These are phyloP conservation scores for Xyliphius kryptos DNA, from an alignment of 2,113 vertebrate species.

Conservation along the genomic window DNA sequence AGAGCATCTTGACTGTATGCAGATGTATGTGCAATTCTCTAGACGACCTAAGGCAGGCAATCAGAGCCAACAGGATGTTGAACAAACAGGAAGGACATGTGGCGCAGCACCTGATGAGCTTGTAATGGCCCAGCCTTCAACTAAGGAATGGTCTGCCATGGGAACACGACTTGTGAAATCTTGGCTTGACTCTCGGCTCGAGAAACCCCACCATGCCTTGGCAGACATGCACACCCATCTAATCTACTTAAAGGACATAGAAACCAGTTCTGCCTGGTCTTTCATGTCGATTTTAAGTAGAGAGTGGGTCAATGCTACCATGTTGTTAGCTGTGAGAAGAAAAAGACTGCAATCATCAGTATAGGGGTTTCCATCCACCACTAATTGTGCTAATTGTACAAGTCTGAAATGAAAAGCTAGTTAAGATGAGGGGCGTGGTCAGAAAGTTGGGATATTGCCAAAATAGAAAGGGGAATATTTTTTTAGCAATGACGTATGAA, in stretches of 20 bases:
- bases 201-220: slow-evolving; percentile 19
- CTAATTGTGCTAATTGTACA: too few relatives aligned
- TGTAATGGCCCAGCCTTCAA: slow-evolving; percentile 3
- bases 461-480: too few relatives aligned
- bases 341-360: slow-evolving; percentile 6
- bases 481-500: too few relatives aligned
- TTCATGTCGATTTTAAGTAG: not conserved
- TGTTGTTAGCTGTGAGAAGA: not conserved
- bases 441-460: too few relatives aligned
- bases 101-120: slow-evolving; percentile 21
- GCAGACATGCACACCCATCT: slow-evolving; percentile 26
- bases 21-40: slow-evolving; percentile 13
- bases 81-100: slow-evolving; percentile 27
- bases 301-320: not conserved
- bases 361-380: too few relatives aligned
- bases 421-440: too few relatives aligned
- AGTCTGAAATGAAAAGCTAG: too few relatives aligned
- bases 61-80: slow-evolving; percentile 28
- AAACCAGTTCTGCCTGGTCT: not conserved
- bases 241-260: slow-evolving; percentile 5
- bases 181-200: slow-evolving; percentile 25
- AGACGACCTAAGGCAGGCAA: slow-evolving; percentile 10
- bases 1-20: slow-evolving; percentile 24
- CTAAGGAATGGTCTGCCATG: slow-evolving; percentile 14
- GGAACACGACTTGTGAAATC: slow-evolving; percentile 14